Conservation (phyloP, 2,113 vertebrate species). For the Scartelaos histophorus region DNA sequence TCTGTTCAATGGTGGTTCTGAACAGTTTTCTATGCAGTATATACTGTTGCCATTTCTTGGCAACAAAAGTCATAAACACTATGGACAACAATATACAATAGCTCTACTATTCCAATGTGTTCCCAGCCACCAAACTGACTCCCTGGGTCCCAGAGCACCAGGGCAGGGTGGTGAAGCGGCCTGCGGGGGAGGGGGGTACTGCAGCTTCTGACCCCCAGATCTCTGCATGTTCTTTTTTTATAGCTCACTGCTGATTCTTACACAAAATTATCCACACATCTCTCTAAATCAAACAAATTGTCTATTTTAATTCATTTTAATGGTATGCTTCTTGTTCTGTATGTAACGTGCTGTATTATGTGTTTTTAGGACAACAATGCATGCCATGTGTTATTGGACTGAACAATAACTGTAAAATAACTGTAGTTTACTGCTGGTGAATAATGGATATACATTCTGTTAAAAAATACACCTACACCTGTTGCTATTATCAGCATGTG, state of each 20-base stretch:
- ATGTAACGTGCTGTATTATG: slow-evolving; percentile 24
- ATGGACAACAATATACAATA: not conserved
- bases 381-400: not conserved
- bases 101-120: slow-evolving; percentile 3
- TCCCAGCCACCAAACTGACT: slow-evolving; percentile 43
- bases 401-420: not conserved
- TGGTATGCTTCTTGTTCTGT: slow-evolving; percentile 35
- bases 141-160: slow-evolving; percentile 36
- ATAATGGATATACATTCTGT: not conserved
- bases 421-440: not conserved
- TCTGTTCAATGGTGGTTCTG: slow-evolving; percentile 23
- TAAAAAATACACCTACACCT: not conserved
- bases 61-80: not conserved
- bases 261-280: slow-evolving; percentile 38
- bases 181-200: slow-evolving; percentile 38
- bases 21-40: slow-evolving; percentile 6
- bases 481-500: not conserved
- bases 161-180: slow-evolving; percentile 22
- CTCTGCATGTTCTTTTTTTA: slow-evolving; percentile 58
- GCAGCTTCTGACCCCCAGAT: slow-evolving; percentile 44
- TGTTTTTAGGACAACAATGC: not conserved
- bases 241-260: slow-evolving; percentile 42
- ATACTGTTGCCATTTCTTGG: not conserved
- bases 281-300: slow-evolving; percentile 38
- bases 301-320: slow-evolving; percentile 23